A percentile compares a stretch with the other conserved stretches of the same genome.
Conservation (phyloP, 1,140 invertebrate genomes). For the Drosophila eugracilis region DNA sequence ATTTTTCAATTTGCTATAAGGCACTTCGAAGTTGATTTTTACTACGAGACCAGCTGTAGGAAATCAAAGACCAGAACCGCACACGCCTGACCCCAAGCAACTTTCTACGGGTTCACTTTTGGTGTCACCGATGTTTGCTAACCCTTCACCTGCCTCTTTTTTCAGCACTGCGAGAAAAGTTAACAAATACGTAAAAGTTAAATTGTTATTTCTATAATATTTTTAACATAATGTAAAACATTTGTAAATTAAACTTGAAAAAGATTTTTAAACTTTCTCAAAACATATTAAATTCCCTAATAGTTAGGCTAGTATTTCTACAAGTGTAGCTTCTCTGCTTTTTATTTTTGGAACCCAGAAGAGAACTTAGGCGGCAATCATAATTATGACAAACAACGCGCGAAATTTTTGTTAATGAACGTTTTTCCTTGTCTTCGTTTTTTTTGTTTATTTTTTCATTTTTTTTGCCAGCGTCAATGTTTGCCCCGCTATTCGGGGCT, state of each 20-base stretch:
- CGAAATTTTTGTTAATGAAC: conserved; percentile 64
- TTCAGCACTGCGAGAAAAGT: not conserved
- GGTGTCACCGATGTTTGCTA: conserved; percentile 16
- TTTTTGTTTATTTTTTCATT: conserved; percentile 14
- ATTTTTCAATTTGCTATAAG: not conserved
- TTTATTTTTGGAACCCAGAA: not conserved
- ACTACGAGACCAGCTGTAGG: not conserved
- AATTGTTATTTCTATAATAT: not conserved
- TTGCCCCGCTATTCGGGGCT: conserved; percentile 11
- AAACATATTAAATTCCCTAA: not conserved
- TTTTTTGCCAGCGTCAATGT: conserved; percentile 2
- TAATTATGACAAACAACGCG: conserved; percentile 53
- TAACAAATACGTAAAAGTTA: too few species aligned
- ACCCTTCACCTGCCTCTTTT: conserved; percentile 9
- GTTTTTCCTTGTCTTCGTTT: conserved; percentile 31
- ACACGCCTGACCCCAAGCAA: conserved; percentile 26
- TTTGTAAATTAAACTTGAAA: too few species aligned
- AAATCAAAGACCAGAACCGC: conserved; percentile 19
- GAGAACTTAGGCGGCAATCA: conserved; percentile 36
- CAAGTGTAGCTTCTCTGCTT: not conserved
- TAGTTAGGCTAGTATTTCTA: not conserved
- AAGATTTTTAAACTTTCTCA: not conserved
- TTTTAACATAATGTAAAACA: too few species aligned
- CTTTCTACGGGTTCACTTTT: conserved; percentile 22
- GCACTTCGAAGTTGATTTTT: not conserved